These are phyloP conservation scores for Artibeus lituratus DNA, from an alignment of 2,797 vertebrate genomes.

Conservation along the genomic window DNA sequence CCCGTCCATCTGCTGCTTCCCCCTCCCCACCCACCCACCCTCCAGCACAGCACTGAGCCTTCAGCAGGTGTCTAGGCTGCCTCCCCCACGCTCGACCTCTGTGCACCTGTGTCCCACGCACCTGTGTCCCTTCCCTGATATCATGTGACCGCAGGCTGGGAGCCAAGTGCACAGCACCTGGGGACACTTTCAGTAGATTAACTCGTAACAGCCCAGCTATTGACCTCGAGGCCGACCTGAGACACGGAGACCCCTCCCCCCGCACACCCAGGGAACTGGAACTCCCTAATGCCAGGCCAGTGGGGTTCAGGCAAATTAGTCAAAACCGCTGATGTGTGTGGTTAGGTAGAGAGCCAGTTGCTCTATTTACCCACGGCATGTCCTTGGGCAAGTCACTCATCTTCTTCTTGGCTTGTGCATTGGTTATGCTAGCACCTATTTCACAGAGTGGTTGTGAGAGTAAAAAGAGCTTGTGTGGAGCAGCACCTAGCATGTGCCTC, in stretches of 20 bases:
- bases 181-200: slow-evolving; percentile 38
- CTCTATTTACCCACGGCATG: background rate
- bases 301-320: background rate
- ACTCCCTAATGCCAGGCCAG: background rate
- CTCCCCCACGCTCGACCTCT: background rate
- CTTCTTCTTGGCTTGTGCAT: background rate
- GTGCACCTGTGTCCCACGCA: slow-evolving; percentile 67
- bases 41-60: background rate
- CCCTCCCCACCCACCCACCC: background rate
- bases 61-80: slow-evolving; percentile 47
- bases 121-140: slow-evolving; percentile 62
- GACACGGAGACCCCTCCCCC: background rate
- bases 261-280: background rate
- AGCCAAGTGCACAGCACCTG: slow-evolving; percentile 59
- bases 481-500: background rate
- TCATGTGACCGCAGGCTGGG: slow-evolving; percentile 19
- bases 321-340: background rate
- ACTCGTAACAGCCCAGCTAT: background rate
- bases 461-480: background rate
- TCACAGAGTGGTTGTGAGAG: background rate
- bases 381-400: background rate
- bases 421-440: background rate
- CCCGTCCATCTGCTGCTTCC: slow-evolving; percentile 59
- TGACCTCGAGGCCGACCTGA: slow-evolving; percentile 8
- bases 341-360: background rate